A percentile compares a stretch with the other conserved stretches of the same genome.
Evolutionary conservation across 2,113 vertebrate species (phyloP).

Genomic region (Vireo altiloquus): DNA sequence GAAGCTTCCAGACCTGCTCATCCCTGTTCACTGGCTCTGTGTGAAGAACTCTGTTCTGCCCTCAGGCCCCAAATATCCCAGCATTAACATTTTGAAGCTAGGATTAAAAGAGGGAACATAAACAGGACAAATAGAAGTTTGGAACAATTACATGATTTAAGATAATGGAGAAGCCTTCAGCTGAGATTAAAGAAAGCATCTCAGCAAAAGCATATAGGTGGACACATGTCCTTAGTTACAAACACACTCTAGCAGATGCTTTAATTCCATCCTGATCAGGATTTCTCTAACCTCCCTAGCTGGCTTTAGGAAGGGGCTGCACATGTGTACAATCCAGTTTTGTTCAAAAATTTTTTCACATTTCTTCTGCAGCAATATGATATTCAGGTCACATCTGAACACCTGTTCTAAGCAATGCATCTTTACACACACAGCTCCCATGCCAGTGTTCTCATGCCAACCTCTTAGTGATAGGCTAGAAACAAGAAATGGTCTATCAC

Average conservation of each 20-base stretch:
- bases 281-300: not conserved
- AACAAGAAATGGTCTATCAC: not conserved
- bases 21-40: not conserved
- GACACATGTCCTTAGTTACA: not conserved
- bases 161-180: not conserved
- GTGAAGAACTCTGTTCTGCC: not conserved
- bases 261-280: not conserved
- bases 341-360: not conserved
- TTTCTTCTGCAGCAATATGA: not conserved
- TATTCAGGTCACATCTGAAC: not conserved
- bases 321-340: not conserved
- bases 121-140: not conserved
- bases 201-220: not conserved
- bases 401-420: rapidly evolving
- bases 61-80: not conserved
- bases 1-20: not conserved
- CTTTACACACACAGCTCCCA: not conserved
- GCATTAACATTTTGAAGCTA: not conserved
- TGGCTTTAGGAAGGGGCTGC: not conserved
- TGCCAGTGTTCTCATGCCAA: not conserved
- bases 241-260: not conserved
- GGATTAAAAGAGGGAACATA: not conserved
- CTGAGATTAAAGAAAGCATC: not conserved
- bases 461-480: not conserved
- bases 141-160: not conserved